Conservation (phyloP, 2,113 vertebrate genomes). For the Xerus inauris region DNA sequence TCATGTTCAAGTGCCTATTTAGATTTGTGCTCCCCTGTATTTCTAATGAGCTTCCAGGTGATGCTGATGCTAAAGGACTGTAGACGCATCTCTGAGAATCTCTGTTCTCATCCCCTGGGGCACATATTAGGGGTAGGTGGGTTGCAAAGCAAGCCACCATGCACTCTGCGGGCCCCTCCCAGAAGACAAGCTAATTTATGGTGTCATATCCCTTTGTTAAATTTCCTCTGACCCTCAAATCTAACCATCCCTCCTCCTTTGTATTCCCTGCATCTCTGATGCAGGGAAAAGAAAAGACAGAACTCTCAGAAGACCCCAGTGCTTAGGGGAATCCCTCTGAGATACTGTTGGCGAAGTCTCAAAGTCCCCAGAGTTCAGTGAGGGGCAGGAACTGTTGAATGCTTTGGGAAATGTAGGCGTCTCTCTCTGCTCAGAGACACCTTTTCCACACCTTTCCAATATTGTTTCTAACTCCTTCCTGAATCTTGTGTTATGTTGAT, state of each 20-base stretch:
- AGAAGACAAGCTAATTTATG: background rate
- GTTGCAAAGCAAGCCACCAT: background rate
- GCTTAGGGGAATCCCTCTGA: background rate
- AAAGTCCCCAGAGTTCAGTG: background rate
- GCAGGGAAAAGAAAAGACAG: background rate
- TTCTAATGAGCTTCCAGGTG: background rate
- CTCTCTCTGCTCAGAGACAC: background rate
- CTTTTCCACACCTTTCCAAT: conserved; percentile 27
- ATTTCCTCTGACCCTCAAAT: background rate
- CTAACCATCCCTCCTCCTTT: background rate
- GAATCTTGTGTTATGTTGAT: conserved; percentile 83
- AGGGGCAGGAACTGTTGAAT: background rate
- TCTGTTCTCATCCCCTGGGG: background rate
- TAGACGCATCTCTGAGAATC: too few species aligned
- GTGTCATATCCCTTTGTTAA: background rate
- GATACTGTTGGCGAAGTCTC: background rate
- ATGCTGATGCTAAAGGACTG: fast-evolving
- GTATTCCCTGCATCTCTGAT: background rate
- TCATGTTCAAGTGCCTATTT: fast-evolving
- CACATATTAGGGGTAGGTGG: fast-evolving
- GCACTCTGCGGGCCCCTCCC: fast-evolving
- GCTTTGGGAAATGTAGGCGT: background rate
- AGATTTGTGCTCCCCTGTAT: fast-evolving
- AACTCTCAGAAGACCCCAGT: background rate
- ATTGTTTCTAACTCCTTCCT: conserved; percentile 50